Conservation (phyloP, 2,888 invertebrate species). For the Zhuqinia jingwanae region DNA sequence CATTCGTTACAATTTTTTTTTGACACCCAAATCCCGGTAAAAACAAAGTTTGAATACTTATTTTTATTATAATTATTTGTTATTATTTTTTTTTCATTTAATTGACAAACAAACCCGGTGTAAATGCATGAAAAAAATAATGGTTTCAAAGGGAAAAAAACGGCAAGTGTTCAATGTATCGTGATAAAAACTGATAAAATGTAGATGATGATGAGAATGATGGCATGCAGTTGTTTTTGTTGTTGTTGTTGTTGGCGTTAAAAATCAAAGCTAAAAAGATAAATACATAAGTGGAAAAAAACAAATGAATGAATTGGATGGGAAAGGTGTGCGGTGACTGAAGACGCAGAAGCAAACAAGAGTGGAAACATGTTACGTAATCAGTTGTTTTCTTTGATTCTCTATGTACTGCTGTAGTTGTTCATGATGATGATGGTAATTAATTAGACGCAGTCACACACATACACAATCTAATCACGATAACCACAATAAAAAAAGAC, state of each 20-base stretch:
- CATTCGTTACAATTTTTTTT: conserved; percentile 46
- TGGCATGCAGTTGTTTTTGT: conserved; percentile 14
- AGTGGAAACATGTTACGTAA: conserved; percentile 28
- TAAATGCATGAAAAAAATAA: not conserved
- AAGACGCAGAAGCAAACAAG: not conserved
- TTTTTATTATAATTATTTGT: no score
- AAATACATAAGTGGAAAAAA: no score
- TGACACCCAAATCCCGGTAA: conserved; percentile 47
- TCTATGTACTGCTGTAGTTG: not conserved
- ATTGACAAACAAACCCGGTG: not conserved
- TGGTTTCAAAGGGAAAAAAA: not conserved
- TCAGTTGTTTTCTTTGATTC: conserved; percentile 30
- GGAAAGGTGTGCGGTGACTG: not conserved
- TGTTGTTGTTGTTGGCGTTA: not conserved
- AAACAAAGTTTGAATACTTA: conserved; percentile 21
- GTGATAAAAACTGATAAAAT: conserved; percentile 33
- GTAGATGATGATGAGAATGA: not conserved
- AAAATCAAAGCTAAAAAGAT: conserved; percentile 4
- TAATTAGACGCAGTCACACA: conserved; percentile 65
- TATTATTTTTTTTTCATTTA: not conserved
- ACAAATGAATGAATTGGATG: conserved; percentile 52
- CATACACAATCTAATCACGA: conserved; percentile 63
- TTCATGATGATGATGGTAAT: conserved; percentile 51
- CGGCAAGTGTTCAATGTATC: conserved; percentile 31
- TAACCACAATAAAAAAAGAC: conserved; percentile 20